Base-by-base conservation (phyloP, 2,797 vertebrate species). In the Odontamblyopus rebecca region DNA sequence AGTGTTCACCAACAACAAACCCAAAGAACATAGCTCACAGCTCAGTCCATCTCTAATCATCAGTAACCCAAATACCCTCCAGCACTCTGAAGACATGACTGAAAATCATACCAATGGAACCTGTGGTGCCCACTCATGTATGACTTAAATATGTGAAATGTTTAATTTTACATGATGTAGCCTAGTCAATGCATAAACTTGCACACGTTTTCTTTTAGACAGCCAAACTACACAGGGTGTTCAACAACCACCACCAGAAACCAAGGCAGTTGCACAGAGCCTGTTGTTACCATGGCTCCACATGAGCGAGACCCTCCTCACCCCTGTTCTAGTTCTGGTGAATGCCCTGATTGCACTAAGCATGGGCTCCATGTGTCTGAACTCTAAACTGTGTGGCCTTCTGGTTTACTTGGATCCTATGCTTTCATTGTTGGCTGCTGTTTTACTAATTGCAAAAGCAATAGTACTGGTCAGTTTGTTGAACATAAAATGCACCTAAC, bases 371-470 rank as follows among this genome's bases (percentile, higher is more conserved):
- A 68, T 78, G 51, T 82, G 78, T 67, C 75, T 68, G 26, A 29
- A 69, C 60, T 75, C 82, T 23, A 77, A 53, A 54, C 15, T 66
- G 53, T 91, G 90, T 61, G 57, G 53, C 26, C 23, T 81, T 16
- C 74, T 89, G 48, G 35, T 90, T 11, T 93, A 93, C 69, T 74
- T 95, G 87, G 94, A 95, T 67, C 89, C 91, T 0, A 72, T 41
- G 30, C 73, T 94, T 18, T 92, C 93, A 15, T 7, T 87, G 35
- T 73, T 91, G 68, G 89, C 88, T 27, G 83, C 92, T 41, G 16
- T 91, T 12, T 70, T 75, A 0, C 72, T 95, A 51, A 68, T 90
- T 7, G 69, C 80, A 32, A 79, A 59, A 2, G 66, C 86, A 5
- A 3, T 70, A 3, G 91, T 89, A 2, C 88, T 90, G 86, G 89